A percentile compares a stretch with the other conserved stretches of the same genome.
These are phyloP conservation scores for Hanleya hanleyi DNA, from an alignment of 2,888 invertebrate genomes.

Conservation along the genomic window DNA sequence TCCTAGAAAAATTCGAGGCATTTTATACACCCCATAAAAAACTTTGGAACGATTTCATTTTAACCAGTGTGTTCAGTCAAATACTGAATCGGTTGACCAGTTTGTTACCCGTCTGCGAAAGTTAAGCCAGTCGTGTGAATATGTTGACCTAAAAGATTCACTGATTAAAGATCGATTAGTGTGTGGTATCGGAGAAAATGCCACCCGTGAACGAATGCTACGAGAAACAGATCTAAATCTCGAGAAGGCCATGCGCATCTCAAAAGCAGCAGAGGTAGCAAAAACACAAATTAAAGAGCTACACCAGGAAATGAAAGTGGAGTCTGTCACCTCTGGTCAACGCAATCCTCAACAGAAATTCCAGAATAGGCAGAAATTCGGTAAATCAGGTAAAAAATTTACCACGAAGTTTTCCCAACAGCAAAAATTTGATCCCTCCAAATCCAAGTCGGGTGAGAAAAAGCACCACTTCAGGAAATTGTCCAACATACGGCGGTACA, in stretches of 20 bases:
- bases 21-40: no score
- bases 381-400: no score
- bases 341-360: no score
- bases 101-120: slow-evolving; percentile 21
- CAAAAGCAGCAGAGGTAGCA: neutral
- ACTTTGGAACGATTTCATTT: neutral
- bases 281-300: neutral
- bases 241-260: neutral
- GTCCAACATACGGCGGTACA: neutral
- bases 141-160: slow-evolving; percentile 15
- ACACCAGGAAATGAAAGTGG: neutral
- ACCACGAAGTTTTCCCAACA: no score
- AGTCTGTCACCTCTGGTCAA: neutral
- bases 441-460: no score
- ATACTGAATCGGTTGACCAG: slow-evolving; percentile 18
- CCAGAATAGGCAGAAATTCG: no score
- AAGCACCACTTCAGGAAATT: no score
- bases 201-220: neutral
- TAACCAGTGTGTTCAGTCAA: neutral
- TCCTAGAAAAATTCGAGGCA: no score
- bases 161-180: slow-evolving; percentile 9
- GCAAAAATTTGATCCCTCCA: no score
- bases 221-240: neutral
- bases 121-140: slow-evolving; percentile 23
- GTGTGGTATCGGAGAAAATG: neutral